Conservation (phyloP, 2,797 vertebrate genomes). For the Mormyrus proboscirostris region DNA sequence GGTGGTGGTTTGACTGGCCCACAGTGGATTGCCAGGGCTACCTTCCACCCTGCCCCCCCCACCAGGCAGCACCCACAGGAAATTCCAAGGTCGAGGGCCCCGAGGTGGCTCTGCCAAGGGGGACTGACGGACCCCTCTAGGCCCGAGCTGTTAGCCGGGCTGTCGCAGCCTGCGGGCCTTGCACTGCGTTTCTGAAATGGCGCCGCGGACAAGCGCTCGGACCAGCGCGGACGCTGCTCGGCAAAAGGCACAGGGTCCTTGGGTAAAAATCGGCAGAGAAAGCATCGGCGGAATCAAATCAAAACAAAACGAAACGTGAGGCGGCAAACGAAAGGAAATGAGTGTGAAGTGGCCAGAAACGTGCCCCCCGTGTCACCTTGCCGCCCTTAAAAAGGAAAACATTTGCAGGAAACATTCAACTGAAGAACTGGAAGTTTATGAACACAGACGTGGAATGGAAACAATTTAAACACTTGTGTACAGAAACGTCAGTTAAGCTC, state of each 20-base stretch:
- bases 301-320: constrained; percentile 13
- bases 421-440: constrained; percentile 21
- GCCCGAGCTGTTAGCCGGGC: neutral
- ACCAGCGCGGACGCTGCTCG: neutral
- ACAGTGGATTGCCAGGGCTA: constrained; percentile 46
- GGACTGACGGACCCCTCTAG: neutral
- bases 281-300: neutral
- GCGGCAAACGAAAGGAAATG: constrained; percentile 28
- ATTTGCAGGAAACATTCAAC: neutral
- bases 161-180: neutral
- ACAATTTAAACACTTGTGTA: constrained; percentile 34
- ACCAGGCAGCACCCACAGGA: constrained; percentile 50
- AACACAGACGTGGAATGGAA: constrained; percentile 31
- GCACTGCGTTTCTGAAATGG: neutral
- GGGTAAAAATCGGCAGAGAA: neutral
- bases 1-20: constrained; percentile 16
- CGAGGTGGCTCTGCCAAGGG: constrained; percentile 34
- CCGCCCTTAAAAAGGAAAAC: constrained; percentile 1
- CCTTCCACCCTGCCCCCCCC: constrained; percentile 43
- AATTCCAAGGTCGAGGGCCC: constrained; percentile 55
- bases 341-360: constrained; percentile 14
- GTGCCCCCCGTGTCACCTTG: constrained; percentile 13
- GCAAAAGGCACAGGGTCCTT: neutral
- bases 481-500: constrained; percentile 32
- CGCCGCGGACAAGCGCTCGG: neutral